Conservation (phyloP, 1,140 invertebrate species). For the Lanistes nyassanus region DNA sequence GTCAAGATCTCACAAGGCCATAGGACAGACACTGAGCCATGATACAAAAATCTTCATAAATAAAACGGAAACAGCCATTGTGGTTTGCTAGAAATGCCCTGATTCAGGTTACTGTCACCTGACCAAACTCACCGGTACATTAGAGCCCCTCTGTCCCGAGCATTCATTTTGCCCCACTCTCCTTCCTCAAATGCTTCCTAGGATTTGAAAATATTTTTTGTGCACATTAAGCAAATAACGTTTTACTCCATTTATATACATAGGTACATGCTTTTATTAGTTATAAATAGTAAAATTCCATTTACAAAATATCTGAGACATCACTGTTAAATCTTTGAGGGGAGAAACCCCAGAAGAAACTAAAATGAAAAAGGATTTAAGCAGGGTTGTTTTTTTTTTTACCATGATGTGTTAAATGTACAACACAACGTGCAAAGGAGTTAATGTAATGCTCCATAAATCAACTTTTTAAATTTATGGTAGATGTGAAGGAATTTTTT, state of each 20-base stretch:
- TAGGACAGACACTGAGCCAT: background rate
- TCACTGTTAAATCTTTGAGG: background rate
- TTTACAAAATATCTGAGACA: background rate
- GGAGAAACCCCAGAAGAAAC: no score
- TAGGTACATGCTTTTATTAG: no score
- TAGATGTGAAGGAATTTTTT: no score
- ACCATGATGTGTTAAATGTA: no score
- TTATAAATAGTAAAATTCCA: no score
- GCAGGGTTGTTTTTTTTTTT: no score
- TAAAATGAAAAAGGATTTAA: no score
- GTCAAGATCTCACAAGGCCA: background rate
- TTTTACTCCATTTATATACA: background rate
- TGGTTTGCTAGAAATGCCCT: no score
- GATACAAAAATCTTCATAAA: background rate
- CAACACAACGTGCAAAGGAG: no score
- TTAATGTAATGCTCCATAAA: no score
- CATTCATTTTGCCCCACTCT: slow-evolving; percentile 83
- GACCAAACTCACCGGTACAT: slow-evolving; percentile 69
- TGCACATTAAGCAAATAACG: background rate
- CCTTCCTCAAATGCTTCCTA: slow-evolving; percentile 84
- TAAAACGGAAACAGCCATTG: background rate
- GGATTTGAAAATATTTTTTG: slow-evolving; percentile 12
- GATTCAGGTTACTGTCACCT: no score
- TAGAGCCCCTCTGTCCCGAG: slow-evolving; percentile 75
- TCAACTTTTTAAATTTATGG: no score